phyloP scores from a whole-genome alignment of 92 coral and sea anemone species.

The Palythoa grandiflora region DNA sequence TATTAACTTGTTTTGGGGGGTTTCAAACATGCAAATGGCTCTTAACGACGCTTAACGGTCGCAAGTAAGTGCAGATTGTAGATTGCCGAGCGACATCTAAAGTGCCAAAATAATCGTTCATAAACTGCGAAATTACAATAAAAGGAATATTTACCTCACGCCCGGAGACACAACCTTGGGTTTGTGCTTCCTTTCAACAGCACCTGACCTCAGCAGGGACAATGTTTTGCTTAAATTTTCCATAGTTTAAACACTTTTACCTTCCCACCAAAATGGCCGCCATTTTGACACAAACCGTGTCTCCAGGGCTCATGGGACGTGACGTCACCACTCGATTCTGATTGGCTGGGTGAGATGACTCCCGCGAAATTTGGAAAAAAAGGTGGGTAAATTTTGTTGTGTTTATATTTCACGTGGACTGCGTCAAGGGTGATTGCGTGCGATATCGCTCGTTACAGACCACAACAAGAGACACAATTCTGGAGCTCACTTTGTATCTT shows the following conservation, averaged over 20 bases:
- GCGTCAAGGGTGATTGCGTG: conserved; percentile 30
- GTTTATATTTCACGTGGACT: conserved; percentile 74
- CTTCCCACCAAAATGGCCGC: conserved; percentile 80
- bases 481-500: background rate
- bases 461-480: conserved; percentile 22
- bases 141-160: conserved; percentile 71
- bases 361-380: conserved; percentile 93
- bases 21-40: background rate
- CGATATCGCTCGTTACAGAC: background rate
- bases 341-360: conserved; percentile 72
- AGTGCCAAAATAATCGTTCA: background rate
- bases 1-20: background rate
- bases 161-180: conserved; percentile 76
- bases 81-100: conserved; percentile 1
- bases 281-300: conserved; percentile 76
- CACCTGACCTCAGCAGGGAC: conserved; percentile 67
- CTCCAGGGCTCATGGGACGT: conserved; percentile 43
- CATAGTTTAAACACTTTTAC: conserved; percentile 54
- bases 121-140: background rate
- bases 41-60: conserved; percentile 4
- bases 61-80: background rate
- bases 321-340: conserved; percentile 79
- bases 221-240: conserved; percentile 74
- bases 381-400: conserved; percentile 62
- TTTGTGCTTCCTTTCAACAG: conserved; percentile 68